phyloP scores from a whole-genome alignment of 2,888 invertebrate species.

The Dryomyza anilis region DNA sequence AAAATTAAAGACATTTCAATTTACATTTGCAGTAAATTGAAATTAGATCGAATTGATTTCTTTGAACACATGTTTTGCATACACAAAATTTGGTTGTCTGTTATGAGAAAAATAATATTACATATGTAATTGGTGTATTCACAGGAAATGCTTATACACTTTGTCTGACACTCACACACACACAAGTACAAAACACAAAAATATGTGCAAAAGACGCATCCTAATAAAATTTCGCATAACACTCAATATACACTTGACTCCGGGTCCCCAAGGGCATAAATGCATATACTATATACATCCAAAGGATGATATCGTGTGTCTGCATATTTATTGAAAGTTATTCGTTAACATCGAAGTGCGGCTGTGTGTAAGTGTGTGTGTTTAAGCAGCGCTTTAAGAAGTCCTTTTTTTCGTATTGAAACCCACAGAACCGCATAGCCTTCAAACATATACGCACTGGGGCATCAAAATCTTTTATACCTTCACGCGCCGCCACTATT shows the following conservation, averaged over 20 bases:
- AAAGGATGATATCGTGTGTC: background rate
- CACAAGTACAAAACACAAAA: too few species aligned
- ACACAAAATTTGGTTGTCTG: too few species aligned
- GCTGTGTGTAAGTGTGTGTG: background rate
- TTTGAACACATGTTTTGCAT: too few species aligned
- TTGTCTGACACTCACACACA: too few species aligned
- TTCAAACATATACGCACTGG: background rate
- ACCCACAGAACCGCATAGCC: background rate
- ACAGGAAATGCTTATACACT: too few species aligned
- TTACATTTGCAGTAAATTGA: too few species aligned
- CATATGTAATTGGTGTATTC: too few species aligned
- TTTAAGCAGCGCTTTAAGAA: background rate
- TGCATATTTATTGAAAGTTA: background rate
- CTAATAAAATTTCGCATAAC: background rate
- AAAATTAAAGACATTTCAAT: too few species aligned
- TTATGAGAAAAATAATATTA: too few species aligned
- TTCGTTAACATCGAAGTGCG: background rate
- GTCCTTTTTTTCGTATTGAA: background rate
- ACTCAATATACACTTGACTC: background rate
- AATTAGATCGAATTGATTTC: too few species aligned
- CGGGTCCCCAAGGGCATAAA: background rate
- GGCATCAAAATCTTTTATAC: constrained; percentile 25
- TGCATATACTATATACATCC: background rate
- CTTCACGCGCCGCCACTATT: constrained; percentile 13
- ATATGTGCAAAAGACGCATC: too few species aligned